Percentiles rank a stretch among this genome's conserved stretches.
Evolutionary conservation across 23 tunicate species (phyloP).

Genomic region (Corella eumyota): DNA sequence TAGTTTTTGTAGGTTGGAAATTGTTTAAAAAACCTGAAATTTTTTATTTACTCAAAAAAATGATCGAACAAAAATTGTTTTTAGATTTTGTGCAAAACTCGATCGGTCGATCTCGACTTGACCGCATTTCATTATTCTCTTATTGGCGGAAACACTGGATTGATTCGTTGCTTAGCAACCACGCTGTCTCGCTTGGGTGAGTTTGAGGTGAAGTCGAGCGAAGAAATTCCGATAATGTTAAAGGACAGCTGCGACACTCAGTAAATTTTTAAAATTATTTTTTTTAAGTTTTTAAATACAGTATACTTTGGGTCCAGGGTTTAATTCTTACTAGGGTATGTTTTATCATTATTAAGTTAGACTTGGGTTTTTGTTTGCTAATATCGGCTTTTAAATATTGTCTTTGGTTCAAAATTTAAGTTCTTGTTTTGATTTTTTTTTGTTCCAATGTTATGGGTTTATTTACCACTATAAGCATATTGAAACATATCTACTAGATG

Average conservation of each 20-base stretch:
- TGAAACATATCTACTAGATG: too few species aligned
- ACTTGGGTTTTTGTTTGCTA: too few species aligned
- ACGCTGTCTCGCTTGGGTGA: slow-evolving; percentile 31
- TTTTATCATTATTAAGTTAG: too few species aligned
- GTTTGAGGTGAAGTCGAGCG: slow-evolving; percentile 7
- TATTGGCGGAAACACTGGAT: slow-evolving; percentile 32
- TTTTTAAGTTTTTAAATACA: neutral
- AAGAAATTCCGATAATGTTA: slow-evolving; percentile 22
- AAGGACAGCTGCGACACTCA: slow-evolving; percentile 34
- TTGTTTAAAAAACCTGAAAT: too few species aligned
- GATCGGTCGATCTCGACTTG: slow-evolving; percentile 76
- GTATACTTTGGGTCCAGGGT: too few species aligned
- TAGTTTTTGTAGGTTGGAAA: too few species aligned
- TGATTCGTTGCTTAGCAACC: slow-evolving; percentile 36
- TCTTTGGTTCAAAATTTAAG: too few species aligned
- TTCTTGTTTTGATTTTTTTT: neutral
- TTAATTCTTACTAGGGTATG: too few species aligned
- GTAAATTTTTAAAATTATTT: too few species aligned
- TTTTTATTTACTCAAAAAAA: too few species aligned
- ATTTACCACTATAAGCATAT: neutral
- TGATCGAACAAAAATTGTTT: too few species aligned
- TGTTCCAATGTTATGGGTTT: neutral
- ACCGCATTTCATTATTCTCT: slow-evolving; percentile 82
- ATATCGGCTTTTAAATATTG: too few species aligned
- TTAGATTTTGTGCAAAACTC: slow-evolving; percentile 56